Evolutionary conservation across 2,113 vertebrate genomes (phyloP), one percentile per base, ranked within the genome.

Genomic region (Nothocercus julius): DNA sequence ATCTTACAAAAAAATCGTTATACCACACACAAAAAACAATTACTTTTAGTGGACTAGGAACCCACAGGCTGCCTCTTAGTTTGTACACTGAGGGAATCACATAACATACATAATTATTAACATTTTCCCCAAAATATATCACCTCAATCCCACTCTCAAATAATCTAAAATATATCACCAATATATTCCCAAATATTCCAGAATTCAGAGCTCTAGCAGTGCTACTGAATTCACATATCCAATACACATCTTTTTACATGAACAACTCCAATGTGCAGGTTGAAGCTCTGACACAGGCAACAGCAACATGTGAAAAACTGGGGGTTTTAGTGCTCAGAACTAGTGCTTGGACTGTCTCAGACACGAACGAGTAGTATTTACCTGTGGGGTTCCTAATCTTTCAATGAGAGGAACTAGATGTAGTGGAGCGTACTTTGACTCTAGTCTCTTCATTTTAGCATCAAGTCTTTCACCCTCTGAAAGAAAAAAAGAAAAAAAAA

Each of bases 371-470:
- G 25, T 69, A 30, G 21, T 28, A 78, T 89, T 89, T 97, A 99
- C 98, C 98, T 99, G 98, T 40, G 98, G 98, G 62, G 98, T 99
- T 81, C 98, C 98, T 58, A 99, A 94, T 47, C 98, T 98, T 92
- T 99, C 98, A 49, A 99, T 98, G 49, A 99, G 97, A 34, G 98
- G 98, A 75, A 99, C 98, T 40, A 99, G 97, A 73, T 99, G 98
- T 58, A 99, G 96, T 0, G 98, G 98, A 38, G 98, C 98, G 5
- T 99, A 99, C 92, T 99, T 99, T 36, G 98, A 98, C 92, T 99
- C 98, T 42, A 99, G 96, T 58, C 98, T 98, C 69, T 99, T 99
- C 98, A 99, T 99, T 97, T 99, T 99, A 75, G 98, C 98, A 93
- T 99, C 98, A 5, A 99, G 97, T 69, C 98, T 98, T 96, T 99